Base-by-base conservation (phyloP, 2,113 vertebrate species). In the Nothobranchius kuhntae region DNA sequence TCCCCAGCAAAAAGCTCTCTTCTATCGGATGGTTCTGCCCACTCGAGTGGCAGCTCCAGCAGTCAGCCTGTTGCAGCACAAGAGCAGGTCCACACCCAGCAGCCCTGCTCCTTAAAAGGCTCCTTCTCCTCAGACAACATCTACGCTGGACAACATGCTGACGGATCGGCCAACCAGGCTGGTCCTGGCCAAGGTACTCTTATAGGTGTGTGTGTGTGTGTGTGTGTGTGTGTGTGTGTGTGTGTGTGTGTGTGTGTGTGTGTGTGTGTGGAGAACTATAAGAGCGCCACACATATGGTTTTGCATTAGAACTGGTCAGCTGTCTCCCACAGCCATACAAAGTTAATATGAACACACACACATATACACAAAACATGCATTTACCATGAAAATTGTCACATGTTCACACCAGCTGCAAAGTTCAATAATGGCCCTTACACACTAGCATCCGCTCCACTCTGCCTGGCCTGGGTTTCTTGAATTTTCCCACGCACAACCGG, bases 31-130 rank as follows among this genome's bases (percentile, higher is more conserved):
- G 74, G 80, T 58, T 88, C 85, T 13, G 65, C 77, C 46, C 74
- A 85, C 65, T 87, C 89, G 38, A 84, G 85, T 40, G 75, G 84
- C 50, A 84, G 86, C 82, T 89, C 88, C 7, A 70, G 82, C 68
- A 80, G 50, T 65, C 80, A 81, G 61, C 76, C 81, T 6, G 53
- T 66, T 11, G 51, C 77, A 0, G 50, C 61, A 68, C 73, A 85
- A 45, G 95, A 97, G 81, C 95, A 89, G 26, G 93, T 99, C 78
- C 96, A 96, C 80, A 99, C 96, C 0, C 95, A 98, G 90, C 98
- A 99, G 84, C 98, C 98, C 12, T 98, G 98, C 89, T 99, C 97
- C 24, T 89, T 98, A 89, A 98, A 97, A 84, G 95, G 95, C 86
- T 98, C 98, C 7, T 88, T 99, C 82, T 98, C 96, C 68, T 95